Percentiles rank a stretch among this genome's conserved stretches.
phyloP scores from a whole-genome alignment of 2,113 vertebrate species.

The Cacatua alba region DNA sequence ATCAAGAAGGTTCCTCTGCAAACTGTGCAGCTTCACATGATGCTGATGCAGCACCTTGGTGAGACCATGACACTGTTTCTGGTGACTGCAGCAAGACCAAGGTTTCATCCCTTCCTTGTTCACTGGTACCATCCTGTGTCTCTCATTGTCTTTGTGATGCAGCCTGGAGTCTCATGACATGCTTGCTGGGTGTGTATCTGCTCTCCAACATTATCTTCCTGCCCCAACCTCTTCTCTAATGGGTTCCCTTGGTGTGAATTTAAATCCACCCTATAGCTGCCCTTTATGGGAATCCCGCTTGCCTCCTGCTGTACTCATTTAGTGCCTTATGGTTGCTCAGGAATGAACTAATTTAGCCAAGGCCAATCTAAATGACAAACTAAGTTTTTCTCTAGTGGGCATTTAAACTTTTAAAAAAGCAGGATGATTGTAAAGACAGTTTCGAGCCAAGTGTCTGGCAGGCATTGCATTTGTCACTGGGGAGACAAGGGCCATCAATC shows the following conservation, averaged over 20 bases:
- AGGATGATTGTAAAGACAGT: constrained; percentile 32
- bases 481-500: constrained; percentile 59
- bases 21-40: background rate
- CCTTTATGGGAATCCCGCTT: background rate
- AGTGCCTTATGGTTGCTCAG: background rate
- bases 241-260: background rate
- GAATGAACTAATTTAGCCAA: constrained; percentile 30
- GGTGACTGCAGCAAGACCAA: background rate
- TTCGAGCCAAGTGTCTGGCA: constrained; percentile 53
- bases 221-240: background rate
- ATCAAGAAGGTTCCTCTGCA: background rate
- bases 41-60: background rate
- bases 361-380: constrained; percentile 49
- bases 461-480: constrained; percentile 47
- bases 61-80: background rate
- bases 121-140: background rate
- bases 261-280: background rate
- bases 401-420: constrained; percentile 48
- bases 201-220: background rate
- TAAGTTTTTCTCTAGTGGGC: constrained; percentile 45
- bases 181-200: background rate
- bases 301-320: background rate
- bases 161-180: background rate
- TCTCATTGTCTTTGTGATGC: background rate
- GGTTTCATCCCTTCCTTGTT: background rate